These are phyloP conservation scores for Coenonympha arcania DNA, from an alignment of 2,888 invertebrate genomes.

Conservation along the genomic window DNA sequence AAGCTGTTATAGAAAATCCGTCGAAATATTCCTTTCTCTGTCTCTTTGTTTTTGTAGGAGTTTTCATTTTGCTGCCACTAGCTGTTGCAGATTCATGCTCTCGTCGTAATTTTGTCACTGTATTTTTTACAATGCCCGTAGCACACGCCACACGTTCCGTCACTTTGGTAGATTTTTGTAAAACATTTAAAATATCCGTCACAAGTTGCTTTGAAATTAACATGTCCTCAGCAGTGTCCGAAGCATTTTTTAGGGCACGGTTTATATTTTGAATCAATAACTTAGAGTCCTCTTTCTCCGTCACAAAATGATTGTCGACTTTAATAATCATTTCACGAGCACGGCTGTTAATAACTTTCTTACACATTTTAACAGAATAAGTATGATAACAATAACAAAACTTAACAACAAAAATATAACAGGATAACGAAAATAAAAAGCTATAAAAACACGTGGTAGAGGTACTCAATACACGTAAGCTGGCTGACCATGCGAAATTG, in stretches of 20 bases:
- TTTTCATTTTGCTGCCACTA: background rate
- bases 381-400: conserved; percentile 17
- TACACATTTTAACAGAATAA: conserved; percentile 28
- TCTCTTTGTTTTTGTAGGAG: background rate
- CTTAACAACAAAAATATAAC: conserved; percentile 9
- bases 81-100: background rate
- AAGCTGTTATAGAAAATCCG: conserved; percentile 9
- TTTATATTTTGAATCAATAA: conserved; percentile 23
- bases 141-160: background rate
- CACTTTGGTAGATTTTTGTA: background rate
- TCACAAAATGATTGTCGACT: conserved; percentile 28
- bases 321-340: conserved; percentile 26
- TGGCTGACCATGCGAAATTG: conserved; percentile 21
- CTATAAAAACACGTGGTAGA: background rate
- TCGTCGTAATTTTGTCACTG: background rate
- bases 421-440: background rate
- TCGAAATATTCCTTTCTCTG: background rate
- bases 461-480: background rate
- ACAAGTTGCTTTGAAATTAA: background rate
- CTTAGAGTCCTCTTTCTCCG: conserved; percentile 24
- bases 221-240: background rate
- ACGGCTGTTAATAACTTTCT: conserved; percentile 24
- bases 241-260: conserved; percentile 6
- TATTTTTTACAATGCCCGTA: background rate
- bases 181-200: background rate